Base-by-base conservation (phyloP, 2,888 invertebrate species). In the Troides helena region DNA sequence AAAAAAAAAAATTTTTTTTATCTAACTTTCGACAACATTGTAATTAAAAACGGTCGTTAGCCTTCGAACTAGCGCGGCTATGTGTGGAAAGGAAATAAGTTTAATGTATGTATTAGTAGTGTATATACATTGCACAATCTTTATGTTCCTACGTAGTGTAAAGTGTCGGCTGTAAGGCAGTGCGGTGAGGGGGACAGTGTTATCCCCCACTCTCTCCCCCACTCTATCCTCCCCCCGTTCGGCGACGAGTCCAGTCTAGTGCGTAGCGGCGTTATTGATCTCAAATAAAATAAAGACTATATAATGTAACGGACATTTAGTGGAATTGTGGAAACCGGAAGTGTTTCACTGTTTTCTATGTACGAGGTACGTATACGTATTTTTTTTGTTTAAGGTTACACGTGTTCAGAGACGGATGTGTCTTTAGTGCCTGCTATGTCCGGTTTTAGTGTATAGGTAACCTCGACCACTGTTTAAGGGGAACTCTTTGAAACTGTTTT, bases 361-460 rank as follows among this genome's bases (percentile, higher is more conserved):
- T 90, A 81, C 80, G 78, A 90, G 89, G 89, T 90, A 81, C 80
- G 78, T 74, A 76, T 77, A 76, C 75, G 80, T 83, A 81, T 82
- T 62, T 46, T 21, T 21, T 81, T 46, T 46, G 10, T 46, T 82
- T 65, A 65, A 71, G 67, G 30, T 43, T 60, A 67, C 64, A 66
- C 62, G 65, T 61, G 67, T 71, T 65, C 65, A 25, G 78, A 76
- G 73, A 76, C 81, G 82, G 83, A 81, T 81, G 84, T 84, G 85
- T 88, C 87, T 86, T 89, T 89, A 90, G 90, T 90, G 92, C 92
- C 92, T 91, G 83, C 84, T 84, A 84, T 87, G 88, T 89, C 87
- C 87, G 87, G 88, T 85, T 80, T 46, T 89, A 90, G 87, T 79
- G 76, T 79, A 76, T 81, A 80, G 81, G 75, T 76, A 80, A 67